These are phyloP conservation scores for Caenorhabditis sp. DNA, from an alignment of 2,888 invertebrate species.

Conservation along the genomic window DNA sequence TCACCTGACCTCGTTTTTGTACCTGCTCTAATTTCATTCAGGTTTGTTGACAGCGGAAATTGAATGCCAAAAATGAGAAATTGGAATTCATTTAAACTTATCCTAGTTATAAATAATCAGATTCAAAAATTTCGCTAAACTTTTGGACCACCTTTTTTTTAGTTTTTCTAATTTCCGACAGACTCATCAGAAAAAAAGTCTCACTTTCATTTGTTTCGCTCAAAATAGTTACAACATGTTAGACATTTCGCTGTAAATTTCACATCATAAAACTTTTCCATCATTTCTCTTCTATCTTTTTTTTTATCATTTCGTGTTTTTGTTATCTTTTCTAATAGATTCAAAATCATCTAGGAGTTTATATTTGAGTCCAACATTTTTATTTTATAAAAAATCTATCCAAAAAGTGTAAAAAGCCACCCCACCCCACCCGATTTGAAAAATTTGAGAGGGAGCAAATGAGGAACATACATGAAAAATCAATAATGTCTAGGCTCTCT, in stretches of 20 bases:
- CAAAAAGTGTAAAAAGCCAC: not conserved
- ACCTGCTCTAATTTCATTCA: no score
- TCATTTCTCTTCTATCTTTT: not conserved
- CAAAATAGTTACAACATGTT: not conserved
- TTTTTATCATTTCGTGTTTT: not conserved
- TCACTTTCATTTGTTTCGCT: not conserved
- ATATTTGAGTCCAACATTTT: no score
- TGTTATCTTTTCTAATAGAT: not conserved
- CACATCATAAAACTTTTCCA: not conserved
- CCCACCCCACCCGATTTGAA: not conserved
- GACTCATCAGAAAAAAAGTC: not conserved
- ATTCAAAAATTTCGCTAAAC: no score
- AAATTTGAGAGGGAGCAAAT: not conserved
- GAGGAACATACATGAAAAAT: conserved; percentile 1
- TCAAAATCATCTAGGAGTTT: no score
- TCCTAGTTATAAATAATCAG: no score
- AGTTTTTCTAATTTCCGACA: no score
- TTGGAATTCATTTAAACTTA: no score
- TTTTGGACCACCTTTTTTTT: not conserved
- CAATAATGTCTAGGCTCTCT: not conserved
- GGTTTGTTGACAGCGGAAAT: no score
- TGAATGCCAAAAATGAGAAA: no score
- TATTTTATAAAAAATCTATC: no score
- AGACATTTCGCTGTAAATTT: not conserved
- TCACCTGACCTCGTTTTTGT: no score